These are phyloP conservation scores for Synanthedon vespiformis DNA, from an alignment of 2,888 invertebrate species.

Conservation along the genomic window DNA sequence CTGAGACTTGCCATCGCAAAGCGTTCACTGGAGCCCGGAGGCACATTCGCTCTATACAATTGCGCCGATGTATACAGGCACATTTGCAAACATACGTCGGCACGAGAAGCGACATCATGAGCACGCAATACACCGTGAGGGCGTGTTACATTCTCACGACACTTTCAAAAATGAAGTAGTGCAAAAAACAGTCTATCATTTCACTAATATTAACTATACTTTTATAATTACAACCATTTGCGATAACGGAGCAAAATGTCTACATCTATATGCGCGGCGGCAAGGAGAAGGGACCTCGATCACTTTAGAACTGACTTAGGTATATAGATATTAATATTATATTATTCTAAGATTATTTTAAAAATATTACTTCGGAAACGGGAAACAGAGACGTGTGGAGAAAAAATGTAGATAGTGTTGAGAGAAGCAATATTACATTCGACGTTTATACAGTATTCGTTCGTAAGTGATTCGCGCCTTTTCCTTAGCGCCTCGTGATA, in stretches of 20 bases:
- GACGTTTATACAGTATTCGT: background rate
- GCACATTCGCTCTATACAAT: no score
- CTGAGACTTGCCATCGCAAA: conserved; percentile 50
- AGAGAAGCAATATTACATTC: no score
- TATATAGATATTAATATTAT: no score
- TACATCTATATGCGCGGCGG: conserved; percentile 35
- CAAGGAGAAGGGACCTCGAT: background rate
- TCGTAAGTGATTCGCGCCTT: background rate
- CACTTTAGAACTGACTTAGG: background rate
- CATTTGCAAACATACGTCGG: conserved; percentile 12
- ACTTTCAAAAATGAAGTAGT: conserved; percentile 46
- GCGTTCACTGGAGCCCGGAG: conserved; percentile 17
- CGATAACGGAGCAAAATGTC: conserved; percentile 62
- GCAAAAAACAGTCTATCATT: conserved; percentile 63
- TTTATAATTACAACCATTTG: conserved; percentile 67
- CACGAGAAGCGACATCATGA: conserved; percentile 31
- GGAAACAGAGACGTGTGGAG: no score
- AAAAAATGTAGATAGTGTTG: no score
- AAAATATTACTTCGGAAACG: no score
- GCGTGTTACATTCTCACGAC: conserved; percentile 2
- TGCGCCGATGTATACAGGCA: background rate
- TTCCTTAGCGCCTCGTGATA: background rate
- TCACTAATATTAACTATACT: conserved; percentile 56
- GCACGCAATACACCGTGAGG: background rate
- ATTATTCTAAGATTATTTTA: no score